Conservation (phyloP, 2,797 vertebrate species). For the Cossypha niveicapilla region DNA sequence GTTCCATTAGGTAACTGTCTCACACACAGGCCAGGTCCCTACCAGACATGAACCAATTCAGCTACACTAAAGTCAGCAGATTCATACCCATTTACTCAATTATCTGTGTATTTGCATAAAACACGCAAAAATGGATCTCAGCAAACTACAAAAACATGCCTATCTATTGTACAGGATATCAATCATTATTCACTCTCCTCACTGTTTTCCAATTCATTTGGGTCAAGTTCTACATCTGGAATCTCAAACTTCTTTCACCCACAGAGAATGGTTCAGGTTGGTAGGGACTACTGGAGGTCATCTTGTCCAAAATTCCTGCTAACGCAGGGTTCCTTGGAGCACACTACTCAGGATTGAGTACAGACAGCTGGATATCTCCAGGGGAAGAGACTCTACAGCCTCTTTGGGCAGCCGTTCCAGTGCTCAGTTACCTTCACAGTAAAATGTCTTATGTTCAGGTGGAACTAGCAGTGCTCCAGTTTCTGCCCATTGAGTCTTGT, state of each 20-base stretch:
- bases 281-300: background rate
- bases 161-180: background rate
- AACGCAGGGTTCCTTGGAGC: rapidly evolving
- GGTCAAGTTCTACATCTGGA: background rate
- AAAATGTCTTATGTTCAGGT: background rate
- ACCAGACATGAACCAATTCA: background rate
- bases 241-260: background rate
- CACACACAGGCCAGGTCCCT: background rate
- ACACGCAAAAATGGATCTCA: background rate
- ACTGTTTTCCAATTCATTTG: background rate
- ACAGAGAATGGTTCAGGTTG: background rate
- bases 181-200: background rate
- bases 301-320: background rate
- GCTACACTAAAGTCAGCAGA: background rate
- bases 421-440: background rate
- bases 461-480: background rate
- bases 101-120: background rate
- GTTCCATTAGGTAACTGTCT: background rate
- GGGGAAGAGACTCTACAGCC: background rate
- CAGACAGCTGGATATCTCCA: background rate
- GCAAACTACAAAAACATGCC: background rate
- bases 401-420: background rate
- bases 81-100: background rate
- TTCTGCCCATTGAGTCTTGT: background rate
- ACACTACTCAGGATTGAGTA: background rate